These are phyloP conservation scores for Drosophila melanogaster DNA, from an alignment of 1,140 invertebrate species.

Conservation along the genomic window Release_6_plus_ISO1_MT NT_033777.3:13365001-13365500, in stretches of 20 bases:
- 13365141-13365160: slow-evolving; percentile 49
- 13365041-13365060: slow-evolving; percentile 64
- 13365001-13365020: slow-evolving; percentile 41
- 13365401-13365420: slow-evolving; percentile 62
- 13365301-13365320: slow-evolving; percentile 29
- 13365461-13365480: slow-evolving; percentile 45
- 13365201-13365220: slow-evolving; percentile 30
- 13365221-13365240: slow-evolving; percentile 69
- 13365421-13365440: slow-evolving; percentile 27
- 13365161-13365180: slow-evolving; percentile 46
- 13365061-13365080: slow-evolving; percentile 30
- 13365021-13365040: slow-evolving; percentile 64
- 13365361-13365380: slow-evolving; percentile 37
- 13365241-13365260: slow-evolving; percentile 39
- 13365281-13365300: slow-evolving; percentile 28
- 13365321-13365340: slow-evolving; percentile 47
- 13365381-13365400: slow-evolving; percentile 41
- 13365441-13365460: slow-evolving; percentile 10
- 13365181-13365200: slow-evolving; percentile 28
- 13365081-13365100: slow-evolving; percentile 6
- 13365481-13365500: slow-evolving; percentile 19
- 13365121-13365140: slow-evolving; percentile 55
- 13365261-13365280: slow-evolving; percentile 21
- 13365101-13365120: slow-evolving; percentile 27
- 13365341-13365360: slow-evolving; percentile 32